phyloP scores from a whole-genome alignment of 1,140 invertebrate genomes.

The Grapholita molesta region DNA sequence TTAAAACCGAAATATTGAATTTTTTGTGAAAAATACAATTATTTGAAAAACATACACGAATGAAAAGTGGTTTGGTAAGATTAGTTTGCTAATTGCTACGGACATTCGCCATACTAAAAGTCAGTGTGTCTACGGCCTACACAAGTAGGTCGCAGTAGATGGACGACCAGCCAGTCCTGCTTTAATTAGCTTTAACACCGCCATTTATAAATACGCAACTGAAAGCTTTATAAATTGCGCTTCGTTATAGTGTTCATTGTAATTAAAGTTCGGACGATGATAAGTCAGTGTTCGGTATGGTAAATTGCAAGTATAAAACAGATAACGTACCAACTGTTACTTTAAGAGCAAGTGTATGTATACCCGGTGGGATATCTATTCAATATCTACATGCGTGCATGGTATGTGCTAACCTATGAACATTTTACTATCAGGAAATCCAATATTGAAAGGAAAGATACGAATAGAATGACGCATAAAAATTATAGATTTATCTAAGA shows the following conservation, averaged over 20 bases:
- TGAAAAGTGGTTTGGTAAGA: neutral
- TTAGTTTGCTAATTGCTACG: neutral
- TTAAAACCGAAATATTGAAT: too few relatives aligned
- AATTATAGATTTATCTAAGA: neutral
- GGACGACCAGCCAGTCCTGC: neutral
- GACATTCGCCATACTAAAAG: neutral
- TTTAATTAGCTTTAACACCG: constrained; percentile 7
- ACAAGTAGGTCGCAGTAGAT: constrained; percentile 4
- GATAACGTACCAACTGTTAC: too few relatives aligned
- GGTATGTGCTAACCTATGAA: too few relatives aligned
- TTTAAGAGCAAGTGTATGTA: too few relatives aligned
- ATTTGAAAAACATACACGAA: too few relatives aligned
- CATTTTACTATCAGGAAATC: too few relatives aligned
- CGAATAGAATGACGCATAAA: neutral
- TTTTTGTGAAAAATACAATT: too few relatives aligned
- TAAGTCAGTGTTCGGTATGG: neutral
- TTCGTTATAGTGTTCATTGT: neutral
- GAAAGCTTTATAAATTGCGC: constrained; percentile 4
- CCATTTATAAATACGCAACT: constrained; percentile 17
- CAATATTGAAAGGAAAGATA: neutral
- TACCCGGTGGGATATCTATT: too few relatives aligned
- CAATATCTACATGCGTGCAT: too few relatives aligned
- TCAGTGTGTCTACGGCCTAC: neutral
- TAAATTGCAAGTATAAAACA: neutral
- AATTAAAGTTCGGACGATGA: neutral